Percentiles rank a stretch among this genome's conserved stretches.
phyloP scores from a whole-genome alignment of 1,140 invertebrate species.

The Gonioctena quinquepunctata region DNA sequence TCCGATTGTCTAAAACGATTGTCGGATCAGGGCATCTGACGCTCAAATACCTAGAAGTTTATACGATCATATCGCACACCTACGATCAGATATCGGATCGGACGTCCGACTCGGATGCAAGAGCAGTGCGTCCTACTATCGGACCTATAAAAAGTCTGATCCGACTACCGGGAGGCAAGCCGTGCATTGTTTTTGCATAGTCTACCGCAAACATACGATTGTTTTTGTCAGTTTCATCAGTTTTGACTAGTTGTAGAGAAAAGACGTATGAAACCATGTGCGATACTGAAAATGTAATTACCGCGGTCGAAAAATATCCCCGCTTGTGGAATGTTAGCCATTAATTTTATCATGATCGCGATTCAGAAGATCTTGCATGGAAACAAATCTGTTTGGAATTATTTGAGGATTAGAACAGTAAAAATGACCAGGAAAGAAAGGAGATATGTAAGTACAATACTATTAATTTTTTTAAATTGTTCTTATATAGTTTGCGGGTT shows the following conservation, averaged over 20 bases:
- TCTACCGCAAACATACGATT: background rate
- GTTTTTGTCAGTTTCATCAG: background rate
- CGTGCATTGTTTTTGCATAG: background rate
- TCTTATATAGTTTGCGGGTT: background rate
- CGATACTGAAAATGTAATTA: slow-evolving; percentile 7
- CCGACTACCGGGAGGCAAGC: background rate
- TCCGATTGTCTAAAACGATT: too few species aligned
- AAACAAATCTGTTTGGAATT: background rate
- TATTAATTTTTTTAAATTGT: background rate
- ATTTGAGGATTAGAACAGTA: background rate
- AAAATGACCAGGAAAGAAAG: background rate
- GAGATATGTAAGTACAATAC: background rate
- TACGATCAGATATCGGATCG: too few species aligned
- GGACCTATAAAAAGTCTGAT: too few species aligned
- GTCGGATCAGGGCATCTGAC: too few species aligned
- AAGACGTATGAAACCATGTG: background rate
- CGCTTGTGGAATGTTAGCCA: slow-evolving; percentile 1
- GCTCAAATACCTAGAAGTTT: too few species aligned
- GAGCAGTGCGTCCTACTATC: too few species aligned
- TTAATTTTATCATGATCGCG: background rate
- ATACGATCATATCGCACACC: too few species aligned
- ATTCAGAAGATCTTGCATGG: slow-evolving; percentile 5
- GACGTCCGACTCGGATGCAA: too few species aligned
- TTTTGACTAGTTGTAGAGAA: background rate
- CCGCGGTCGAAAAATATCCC: slow-evolving; percentile 6